Conservation (phyloP, 1,140 invertebrate species). For the Drosophila lacertosa region DNA sequence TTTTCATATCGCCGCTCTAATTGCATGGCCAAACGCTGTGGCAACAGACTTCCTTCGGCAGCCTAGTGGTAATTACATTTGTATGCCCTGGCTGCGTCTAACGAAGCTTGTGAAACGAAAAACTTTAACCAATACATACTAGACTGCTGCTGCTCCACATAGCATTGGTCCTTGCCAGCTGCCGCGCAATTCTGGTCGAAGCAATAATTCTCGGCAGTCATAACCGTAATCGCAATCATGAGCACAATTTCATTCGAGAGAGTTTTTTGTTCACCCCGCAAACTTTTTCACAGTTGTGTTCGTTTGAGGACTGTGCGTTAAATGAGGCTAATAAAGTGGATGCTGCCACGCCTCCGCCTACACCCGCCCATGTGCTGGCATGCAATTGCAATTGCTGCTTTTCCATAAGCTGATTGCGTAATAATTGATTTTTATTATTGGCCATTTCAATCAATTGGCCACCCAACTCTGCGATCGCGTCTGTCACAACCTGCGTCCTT, state of each 20-base stretch:
- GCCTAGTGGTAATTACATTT: slow-evolving; percentile 63
- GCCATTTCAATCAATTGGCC: slow-evolving; percentile 10
- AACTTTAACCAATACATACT: slow-evolving; percentile 30
- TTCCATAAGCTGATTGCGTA: slow-evolving; percentile 65
- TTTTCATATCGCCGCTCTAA: slow-evolving; percentile 33
- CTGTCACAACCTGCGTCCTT: slow-evolving; percentile 1
- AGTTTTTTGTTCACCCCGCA: slow-evolving; percentile 46
- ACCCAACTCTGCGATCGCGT: neutral
- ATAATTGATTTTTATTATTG: slow-evolving; percentile 69
- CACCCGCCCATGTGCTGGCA: neutral
- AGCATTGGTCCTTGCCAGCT: neutral
- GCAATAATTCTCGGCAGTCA: slow-evolving; percentile 62
- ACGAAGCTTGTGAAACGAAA: slow-evolving; percentile 58
- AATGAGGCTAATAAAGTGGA: slow-evolving; percentile 72
- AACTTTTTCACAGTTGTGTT: slow-evolving; percentile 51
- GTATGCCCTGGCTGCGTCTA: slow-evolving; percentile 36
- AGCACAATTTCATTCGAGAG: slow-evolving; percentile 77
- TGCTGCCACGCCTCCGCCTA: slow-evolving; percentile 13
- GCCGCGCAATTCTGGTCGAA: neutral
- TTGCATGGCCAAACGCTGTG: slow-evolving; percentile 32
- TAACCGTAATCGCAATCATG: slow-evolving; percentile 77
- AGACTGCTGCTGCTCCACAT: neutral
- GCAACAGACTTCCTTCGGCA: slow-evolving; percentile 10
- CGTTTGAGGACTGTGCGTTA: slow-evolving; percentile 62
- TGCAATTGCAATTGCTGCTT: slow-evolving; percentile 10